Base-by-base conservation (phyloP, 2,797 vertebrate species). In the Sciaenops ocellatus region DNA sequence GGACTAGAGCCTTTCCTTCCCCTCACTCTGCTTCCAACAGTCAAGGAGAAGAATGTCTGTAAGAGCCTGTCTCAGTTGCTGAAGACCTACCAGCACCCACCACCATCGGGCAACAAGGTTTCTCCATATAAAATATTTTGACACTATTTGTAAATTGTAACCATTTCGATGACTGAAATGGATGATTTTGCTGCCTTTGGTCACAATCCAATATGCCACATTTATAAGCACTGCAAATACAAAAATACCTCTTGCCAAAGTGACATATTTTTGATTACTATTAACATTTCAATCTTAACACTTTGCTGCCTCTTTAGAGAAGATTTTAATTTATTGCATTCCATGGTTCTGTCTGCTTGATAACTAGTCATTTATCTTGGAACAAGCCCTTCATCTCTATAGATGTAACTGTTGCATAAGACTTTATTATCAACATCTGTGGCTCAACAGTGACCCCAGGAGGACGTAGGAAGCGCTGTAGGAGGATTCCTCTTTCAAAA, bases 1-100 rank as follows among this genome's bases (percentile, higher is more conserved):
- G 98, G 98, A 22, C 94, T 99, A 76, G 98, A 99, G 87, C 98
- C 98, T 78, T 99, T 99, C 91, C 96, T 99, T 86, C 98, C 98
- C 57, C 97, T 97, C 46, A 98, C 97, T 4, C 94, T 99, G 65
- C 95, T 99, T 80, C 98, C 98, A 85, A 95, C 96, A 57, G 92
- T 98, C 89, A 99, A 99, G 86, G 98, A 99, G 93, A 99, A 99
- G 93, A 98, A 97, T 68, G 96, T 99, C 75, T 97, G 98, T 71
- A 99, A 99, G 93, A 96, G 95, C 44, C 96, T 99, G 47, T 98
- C 98, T 6, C 98, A 99, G 93, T 95, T 98, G 90, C 95, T 99
- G 81, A 99, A 99, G 94, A 97, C 97, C 28, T 98, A 99, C 91
- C 98, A 99, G 94, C 97, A 96, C 87, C 97, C 97, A 81, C 96